Conservation (phyloP, 2,113 vertebrate genomes). For the Gallinago undulata region DNA sequence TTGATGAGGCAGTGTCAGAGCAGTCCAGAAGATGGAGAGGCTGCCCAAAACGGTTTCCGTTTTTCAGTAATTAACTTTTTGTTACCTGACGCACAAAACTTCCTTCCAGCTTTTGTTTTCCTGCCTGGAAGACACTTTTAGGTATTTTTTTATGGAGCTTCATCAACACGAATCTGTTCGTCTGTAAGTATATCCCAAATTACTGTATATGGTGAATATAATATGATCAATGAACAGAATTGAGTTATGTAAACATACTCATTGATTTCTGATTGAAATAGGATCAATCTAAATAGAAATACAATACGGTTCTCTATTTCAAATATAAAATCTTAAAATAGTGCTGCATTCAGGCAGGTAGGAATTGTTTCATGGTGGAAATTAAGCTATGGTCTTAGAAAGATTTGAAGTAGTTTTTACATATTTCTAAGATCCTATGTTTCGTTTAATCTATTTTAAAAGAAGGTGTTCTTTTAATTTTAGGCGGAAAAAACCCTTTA, state of each 20-base stretch:
- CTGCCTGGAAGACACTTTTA: neutral
- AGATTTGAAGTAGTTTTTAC: neutral
- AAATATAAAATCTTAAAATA: neutral
- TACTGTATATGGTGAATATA: neutral
- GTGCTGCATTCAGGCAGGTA: neutral
- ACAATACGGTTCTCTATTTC: neutral
- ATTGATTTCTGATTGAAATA: neutral
- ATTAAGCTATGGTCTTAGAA: neutral
- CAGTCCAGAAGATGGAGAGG: slow-evolving; percentile 4
- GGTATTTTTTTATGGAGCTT: neutral
- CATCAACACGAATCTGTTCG: neutral
- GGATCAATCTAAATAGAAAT: neutral
- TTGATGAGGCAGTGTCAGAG: neutral
- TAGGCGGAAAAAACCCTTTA: rapidly evolving
- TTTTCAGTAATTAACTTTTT: slow-evolving; percentile 5
- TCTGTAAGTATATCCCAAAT: neutral
- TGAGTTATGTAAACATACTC: neutral
- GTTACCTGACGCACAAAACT: neutral
- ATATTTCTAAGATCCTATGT: neutral
- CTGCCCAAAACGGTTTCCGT: neutral
- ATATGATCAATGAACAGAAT: neutral
- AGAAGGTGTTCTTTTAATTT: neutral
- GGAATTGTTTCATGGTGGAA: neutral
- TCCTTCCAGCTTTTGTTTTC: neutral
- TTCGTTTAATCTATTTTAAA: neutral